These are phyloP conservation scores for Rhynchomys soricoides DNA, from an alignment of 2,113 vertebrate genomes.

Conservation along the genomic window DNA sequence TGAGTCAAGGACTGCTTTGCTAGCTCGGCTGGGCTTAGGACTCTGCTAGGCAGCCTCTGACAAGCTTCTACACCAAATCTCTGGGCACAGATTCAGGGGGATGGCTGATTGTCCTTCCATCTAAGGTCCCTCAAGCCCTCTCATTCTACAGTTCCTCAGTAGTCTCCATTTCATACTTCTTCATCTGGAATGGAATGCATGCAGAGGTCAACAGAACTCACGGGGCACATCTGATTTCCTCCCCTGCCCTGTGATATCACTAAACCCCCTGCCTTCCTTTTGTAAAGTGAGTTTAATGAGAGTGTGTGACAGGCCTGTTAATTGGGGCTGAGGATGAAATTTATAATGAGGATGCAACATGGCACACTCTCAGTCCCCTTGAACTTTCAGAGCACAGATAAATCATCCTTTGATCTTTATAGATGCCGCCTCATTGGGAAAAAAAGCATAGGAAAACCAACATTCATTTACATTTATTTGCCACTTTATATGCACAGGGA, in stretches of 20 bases:
- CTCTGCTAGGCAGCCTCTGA: neutral
- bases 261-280: constrained; percentile 35
- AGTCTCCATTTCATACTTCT: neutral
- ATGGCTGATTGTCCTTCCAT: neutral
- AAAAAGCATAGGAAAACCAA: constrained; percentile 10
- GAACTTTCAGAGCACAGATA: neutral
- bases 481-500: constrained; percentile 52
- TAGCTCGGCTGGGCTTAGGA: neutral
- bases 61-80: neutral
- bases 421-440: neutral
- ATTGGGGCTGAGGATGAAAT: constrained; percentile 66
- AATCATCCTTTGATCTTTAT: constrained; percentile 52
- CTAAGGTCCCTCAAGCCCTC: neutral
- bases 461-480: neutral
- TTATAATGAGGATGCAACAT: constrained; percentile 58
- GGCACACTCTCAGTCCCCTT: constrained; percentile 3
- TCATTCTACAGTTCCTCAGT: neutral
- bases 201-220: neutral
- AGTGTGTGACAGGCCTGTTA: constrained; percentile 63
- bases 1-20: neutral
- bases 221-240: neutral
- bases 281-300: constrained; percentile 45
- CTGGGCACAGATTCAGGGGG: neutral
- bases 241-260: constrained; percentile 2
- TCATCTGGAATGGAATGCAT: neutral